phyloP scores from a whole-genome alignment of 2,113 vertebrate genomes.

The Antechinus flavipes region DNA sequence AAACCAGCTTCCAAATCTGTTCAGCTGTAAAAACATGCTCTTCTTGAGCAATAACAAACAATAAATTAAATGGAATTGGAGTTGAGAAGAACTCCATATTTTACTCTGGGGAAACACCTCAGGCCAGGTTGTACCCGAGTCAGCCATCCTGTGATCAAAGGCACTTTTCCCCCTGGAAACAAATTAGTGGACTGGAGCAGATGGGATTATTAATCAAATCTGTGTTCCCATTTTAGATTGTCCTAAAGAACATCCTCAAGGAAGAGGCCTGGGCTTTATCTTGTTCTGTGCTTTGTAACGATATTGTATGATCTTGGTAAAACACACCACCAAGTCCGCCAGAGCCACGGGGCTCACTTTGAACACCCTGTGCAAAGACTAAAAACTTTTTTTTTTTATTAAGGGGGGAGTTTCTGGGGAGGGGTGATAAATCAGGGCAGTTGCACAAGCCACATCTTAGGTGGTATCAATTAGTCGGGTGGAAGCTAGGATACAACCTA shows the following conservation, averaged over 20 bases:
- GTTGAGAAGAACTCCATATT: slow-evolving; percentile 78
- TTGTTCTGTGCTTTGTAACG: slow-evolving; percentile 39
- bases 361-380: slow-evolving; percentile 43
- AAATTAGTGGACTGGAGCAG: slow-evolving; percentile 70
- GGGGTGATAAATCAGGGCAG: slow-evolving; percentile 81
- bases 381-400: slow-evolving; percentile 56
- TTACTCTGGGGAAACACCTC: slow-evolving; percentile 81
- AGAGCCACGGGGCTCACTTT: slow-evolving; percentile 65
- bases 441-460: slow-evolving; percentile 81
- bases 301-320: slow-evolving; percentile 59
- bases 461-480: slow-evolving; percentile 77
- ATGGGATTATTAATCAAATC: slow-evolving; percentile 69
- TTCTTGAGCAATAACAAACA: slow-evolving; percentile 86
- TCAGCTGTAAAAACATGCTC: slow-evolving; percentile 87
- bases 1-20: slow-evolving; percentile 82
- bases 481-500: slow-evolving; percentile 78
- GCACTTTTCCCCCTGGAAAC: slow-evolving; percentile 73
- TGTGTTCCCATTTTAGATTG: slow-evolving; percentile 45
- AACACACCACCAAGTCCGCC: slow-evolving; percentile 64
- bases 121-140: slow-evolving; percentile 69
- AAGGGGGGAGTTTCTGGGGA: slow-evolving; percentile 60
- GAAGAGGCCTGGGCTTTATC: slow-evolving; percentile 61
- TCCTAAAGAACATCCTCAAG: slow-evolving; percentile 69
- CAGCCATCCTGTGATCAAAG: slow-evolving; percentile 68
- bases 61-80: slow-evolving; percentile 83